Evolutionary conservation across 2,113 vertebrate genomes (phyloP).

Genomic region (Eulemur rufifrons): DNA sequence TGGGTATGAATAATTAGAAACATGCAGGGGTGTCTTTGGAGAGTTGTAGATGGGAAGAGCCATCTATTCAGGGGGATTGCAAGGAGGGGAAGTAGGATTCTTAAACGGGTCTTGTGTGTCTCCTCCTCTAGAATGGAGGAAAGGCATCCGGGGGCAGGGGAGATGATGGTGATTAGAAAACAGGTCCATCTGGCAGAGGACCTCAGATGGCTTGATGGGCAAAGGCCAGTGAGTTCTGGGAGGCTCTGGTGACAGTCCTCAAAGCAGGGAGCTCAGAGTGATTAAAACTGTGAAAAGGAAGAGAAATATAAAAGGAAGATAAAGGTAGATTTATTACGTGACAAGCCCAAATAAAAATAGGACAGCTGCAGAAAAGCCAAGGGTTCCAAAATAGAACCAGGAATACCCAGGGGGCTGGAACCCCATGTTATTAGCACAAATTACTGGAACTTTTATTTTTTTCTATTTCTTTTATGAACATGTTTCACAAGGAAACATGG

Average conservation of each 20-base stretch:
- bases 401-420: background rate
- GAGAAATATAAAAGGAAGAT: background rate
- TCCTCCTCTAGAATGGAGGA: background rate
- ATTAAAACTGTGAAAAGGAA: background rate
- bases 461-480: background rate
- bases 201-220: background rate
- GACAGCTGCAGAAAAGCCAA: background rate
- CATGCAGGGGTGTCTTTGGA: background rate
- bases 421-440: background rate
- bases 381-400: background rate
- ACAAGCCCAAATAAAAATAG: background rate
- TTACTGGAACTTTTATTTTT: background rate
- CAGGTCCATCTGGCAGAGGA: background rate
- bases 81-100: background rate
- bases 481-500: background rate
- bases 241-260: background rate
- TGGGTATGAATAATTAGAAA: background rate
- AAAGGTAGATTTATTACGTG: background rate
- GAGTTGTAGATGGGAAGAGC: background rate
- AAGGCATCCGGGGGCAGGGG: background rate
- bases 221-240: background rate
- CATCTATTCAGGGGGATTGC: background rate
- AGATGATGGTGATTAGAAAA: background rate
- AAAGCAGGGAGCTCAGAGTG: background rate
- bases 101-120: background rate